phyloP scores from a whole-genome alignment of 2,888 invertebrate species.

The Protophormia terraenovae region DNA sequence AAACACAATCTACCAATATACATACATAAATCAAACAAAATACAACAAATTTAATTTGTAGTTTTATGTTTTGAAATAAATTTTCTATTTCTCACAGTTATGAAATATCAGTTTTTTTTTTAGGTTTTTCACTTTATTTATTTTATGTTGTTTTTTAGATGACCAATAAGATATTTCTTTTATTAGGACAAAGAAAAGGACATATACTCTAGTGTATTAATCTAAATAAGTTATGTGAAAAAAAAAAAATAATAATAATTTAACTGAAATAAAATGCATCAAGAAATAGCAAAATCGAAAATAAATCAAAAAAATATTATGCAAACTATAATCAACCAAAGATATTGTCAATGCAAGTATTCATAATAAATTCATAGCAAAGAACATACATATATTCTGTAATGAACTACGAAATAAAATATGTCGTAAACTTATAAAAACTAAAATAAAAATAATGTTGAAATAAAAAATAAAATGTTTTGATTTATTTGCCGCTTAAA shows the following conservation, averaged over 20 bases:
- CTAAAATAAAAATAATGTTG: conserved; percentile 46
- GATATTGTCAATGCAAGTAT: conserved; percentile 21
- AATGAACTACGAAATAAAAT: conserved; percentile 27
- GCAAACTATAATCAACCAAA: conserved; percentile 25
- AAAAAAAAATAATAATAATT: not conserved
- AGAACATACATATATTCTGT: not conserved
- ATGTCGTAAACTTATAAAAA: conserved; percentile 27
- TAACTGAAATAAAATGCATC: not conserved
- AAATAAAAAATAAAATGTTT: conserved; percentile 13
- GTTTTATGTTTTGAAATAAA: conserved; percentile 10
- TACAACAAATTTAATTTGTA: not conserved
- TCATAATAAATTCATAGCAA: conserved; percentile 27
- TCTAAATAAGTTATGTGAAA: too few relatives aligned
- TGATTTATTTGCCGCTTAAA: not conserved
- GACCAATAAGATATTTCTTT: too few relatives aligned
- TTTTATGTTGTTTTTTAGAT: not conserved
- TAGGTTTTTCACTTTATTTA: not conserved
- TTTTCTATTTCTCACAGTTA: conserved; percentile 5
- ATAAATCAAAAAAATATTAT: not conserved
- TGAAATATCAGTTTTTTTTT: not conserved
- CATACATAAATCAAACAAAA: not conserved
- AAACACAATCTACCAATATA: not conserved
- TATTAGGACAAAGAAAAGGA: too few relatives aligned
- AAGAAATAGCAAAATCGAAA: not conserved
- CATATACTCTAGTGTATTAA: too few relatives aligned